Conservation (phyloP, 2,888 invertebrate genomes). For the Morpho deidamia region DNA sequence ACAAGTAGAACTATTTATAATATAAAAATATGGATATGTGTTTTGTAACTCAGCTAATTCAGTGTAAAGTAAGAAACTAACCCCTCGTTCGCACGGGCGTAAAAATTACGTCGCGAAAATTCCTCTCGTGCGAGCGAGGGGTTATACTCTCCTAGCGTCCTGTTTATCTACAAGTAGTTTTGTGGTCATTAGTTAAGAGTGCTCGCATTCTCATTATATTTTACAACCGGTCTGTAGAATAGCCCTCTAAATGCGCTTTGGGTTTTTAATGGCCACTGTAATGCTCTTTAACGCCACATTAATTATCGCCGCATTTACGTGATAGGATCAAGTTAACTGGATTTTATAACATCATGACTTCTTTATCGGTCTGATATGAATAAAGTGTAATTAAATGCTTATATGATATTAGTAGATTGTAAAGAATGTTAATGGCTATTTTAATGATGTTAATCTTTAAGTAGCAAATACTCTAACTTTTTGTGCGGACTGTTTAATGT, state of each 20-base stretch:
- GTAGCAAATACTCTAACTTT: too few species aligned
- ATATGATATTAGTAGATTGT: too few species aligned
- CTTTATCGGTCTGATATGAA: conserved; percentile 1
- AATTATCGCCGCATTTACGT: conserved; percentile 30
- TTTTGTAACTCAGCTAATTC: too few species aligned
- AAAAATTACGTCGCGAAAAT: too few species aligned
- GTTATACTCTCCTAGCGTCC: neutral
- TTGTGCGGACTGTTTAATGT: too few species aligned
- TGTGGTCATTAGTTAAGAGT: conserved; percentile 25
- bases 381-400: neutral
- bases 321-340: conserved; percentile 26
- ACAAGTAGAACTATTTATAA: too few species aligned
- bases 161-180: conserved; percentile 22
- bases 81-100: too few species aligned
- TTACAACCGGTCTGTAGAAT: conserved; percentile 42
- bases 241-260: conserved; percentile 47
- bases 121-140: too few species aligned
- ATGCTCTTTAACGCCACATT: conserved; percentile 44
- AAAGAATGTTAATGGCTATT: too few species aligned
- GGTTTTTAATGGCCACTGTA: conserved; percentile 40
- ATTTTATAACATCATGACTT: conserved; percentile 17
- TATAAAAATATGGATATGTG: too few species aligned
- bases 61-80: too few species aligned
- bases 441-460: too few species aligned
- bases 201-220: conserved; percentile 44